Evolutionary conservation across 2,888 invertebrate genomes (phyloP).

Genomic region (Tortrix viridana): DNA sequence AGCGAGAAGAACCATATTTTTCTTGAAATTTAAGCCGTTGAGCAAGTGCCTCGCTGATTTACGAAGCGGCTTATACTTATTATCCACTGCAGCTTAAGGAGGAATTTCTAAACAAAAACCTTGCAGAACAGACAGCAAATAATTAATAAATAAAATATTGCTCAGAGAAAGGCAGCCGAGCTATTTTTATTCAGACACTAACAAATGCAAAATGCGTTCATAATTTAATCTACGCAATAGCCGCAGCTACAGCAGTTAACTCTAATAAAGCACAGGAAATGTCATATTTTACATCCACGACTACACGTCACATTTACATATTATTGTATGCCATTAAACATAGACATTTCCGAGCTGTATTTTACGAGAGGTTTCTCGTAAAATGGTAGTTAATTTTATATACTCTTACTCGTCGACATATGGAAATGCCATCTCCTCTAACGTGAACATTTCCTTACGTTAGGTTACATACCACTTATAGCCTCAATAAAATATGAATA

Average conservation of each 20-base stretch:
- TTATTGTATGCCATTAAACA: conserved; percentile 13
- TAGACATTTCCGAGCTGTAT: conserved; percentile 6
- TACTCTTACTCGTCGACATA: conserved; percentile 5
- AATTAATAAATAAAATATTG: not conserved
- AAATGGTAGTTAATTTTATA: conserved; percentile 34
- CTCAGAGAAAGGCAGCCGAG: not conserved
- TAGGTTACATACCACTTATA: conserved; percentile 49
- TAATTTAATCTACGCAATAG: not conserved
- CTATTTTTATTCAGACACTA: too few relatives aligned
- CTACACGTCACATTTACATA: not conserved
- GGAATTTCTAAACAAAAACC: conserved; percentile 17
- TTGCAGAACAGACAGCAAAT: not conserved
- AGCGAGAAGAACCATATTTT: conserved; percentile 21
- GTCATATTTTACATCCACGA: conserved; percentile 2
- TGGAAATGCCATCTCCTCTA: conserved; percentile 12
- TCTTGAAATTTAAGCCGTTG: conserved; percentile 24
- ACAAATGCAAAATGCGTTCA: not conserved
- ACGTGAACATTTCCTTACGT: conserved; percentile 23
- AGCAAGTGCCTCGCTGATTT: conserved; percentile 35
- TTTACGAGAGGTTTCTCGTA: conserved; percentile 29
- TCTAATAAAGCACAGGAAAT: conserved; percentile 10
- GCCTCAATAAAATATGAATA: conserved; percentile 58
- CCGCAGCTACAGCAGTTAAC: not conserved
- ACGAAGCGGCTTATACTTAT: conserved; percentile 30
- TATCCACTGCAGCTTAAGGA: conserved; percentile 26